Evolutionary conservation across 1,140 invertebrate genomes (phyloP).

Genomic region (Drosophila pallidifrons): DNA sequence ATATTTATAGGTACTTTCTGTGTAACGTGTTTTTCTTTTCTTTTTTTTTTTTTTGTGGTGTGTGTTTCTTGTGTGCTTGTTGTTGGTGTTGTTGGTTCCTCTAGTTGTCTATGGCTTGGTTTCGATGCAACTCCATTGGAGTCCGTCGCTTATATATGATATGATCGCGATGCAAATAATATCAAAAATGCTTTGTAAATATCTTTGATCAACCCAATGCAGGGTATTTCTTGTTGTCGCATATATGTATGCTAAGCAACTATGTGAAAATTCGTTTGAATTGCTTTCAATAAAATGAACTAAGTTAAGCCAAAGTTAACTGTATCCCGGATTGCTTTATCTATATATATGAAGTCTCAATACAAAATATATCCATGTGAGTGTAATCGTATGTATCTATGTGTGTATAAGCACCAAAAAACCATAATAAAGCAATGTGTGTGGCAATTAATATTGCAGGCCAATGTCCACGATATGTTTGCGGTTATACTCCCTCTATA

Average conservation of each 20-base stretch:
- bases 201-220: slow-evolving; percentile 60
- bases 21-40: slow-evolving; percentile 39
- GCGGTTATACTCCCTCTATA: slow-evolving; percentile 58
- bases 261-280: slow-evolving; percentile 76
- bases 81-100: slow-evolving; percentile 32
- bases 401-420: slow-evolving; percentile 54
- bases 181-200: slow-evolving; percentile 59
- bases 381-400: slow-evolving; percentile 49
- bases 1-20: slow-evolving; percentile 69
- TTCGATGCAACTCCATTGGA: slow-evolving; percentile 13
- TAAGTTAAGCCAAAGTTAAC: slow-evolving; percentile 16
- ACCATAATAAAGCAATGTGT: slow-evolving; percentile 74
- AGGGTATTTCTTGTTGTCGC: slow-evolving; percentile 30
- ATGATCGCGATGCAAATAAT: slow-evolving; percentile 69
- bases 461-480: slow-evolving; percentile 84
- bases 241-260: slow-evolving; percentile 57
- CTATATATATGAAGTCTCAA: slow-evolving; percentile 7
- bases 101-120: slow-evolving; percentile 40
- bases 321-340: slow-evolving; percentile 27
- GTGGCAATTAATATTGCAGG: slow-evolving; percentile 78
- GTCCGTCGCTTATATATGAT: slow-evolving; percentile 36
- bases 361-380: slow-evolving; percentile 36
- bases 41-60: slow-evolving; percentile 2
- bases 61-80: slow-evolving; percentile 37
- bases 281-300: slow-evolving; percentile 43